Base-by-base conservation (phyloP, 2,888 invertebrate genomes). In the Lepidonotus clava region DNA sequence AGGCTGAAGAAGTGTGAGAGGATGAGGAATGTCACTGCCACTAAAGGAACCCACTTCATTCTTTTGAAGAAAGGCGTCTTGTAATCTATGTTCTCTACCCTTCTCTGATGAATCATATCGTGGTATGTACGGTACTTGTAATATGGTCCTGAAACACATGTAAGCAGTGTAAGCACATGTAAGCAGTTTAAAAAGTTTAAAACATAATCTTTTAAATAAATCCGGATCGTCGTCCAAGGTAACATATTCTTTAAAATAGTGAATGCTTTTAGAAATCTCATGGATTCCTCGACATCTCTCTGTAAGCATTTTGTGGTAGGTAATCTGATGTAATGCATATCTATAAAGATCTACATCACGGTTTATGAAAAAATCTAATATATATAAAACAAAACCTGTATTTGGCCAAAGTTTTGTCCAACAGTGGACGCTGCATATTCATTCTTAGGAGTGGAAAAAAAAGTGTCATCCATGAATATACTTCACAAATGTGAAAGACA, bases 121-220 rank as follows among this genome's bases (percentile, higher is more conserved):
- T 96, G 95, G 92, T 96, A 98, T 11, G 98, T 98, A 91, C 97
- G 96, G 93, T 97, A 99, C 83, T 97, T 96, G 94, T 97, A 98
- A 94, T 98, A 99, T 0, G 99, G 99, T 87, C 99, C 98, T 98
- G 94, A 87, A 95, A 90, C 83, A 51, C 88, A 85, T n/a, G n/a
- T n/a, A n/a, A n/a, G n/a, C n/a, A n/a, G 11, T 18, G 18, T 51
- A 51, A 51, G 14, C 11, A 51, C 51, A 51, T 14, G 51, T 14
- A 51, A 51, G 18, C 51, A 14, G 11, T 11, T 51, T 51, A 14
- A 18, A 51, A 11, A 11, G 18, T 51, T 11, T 51, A 51, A 51
- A 18, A 51, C 51, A 51, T 18, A 51, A 51, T 11, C 51, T 51
- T 51, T 51, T 51, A 51, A 51, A 14, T 11, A 14, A 51, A 11